Conservation (phyloP, 2,888 invertebrate species). For the Heteromurus nitidus region DNA sequence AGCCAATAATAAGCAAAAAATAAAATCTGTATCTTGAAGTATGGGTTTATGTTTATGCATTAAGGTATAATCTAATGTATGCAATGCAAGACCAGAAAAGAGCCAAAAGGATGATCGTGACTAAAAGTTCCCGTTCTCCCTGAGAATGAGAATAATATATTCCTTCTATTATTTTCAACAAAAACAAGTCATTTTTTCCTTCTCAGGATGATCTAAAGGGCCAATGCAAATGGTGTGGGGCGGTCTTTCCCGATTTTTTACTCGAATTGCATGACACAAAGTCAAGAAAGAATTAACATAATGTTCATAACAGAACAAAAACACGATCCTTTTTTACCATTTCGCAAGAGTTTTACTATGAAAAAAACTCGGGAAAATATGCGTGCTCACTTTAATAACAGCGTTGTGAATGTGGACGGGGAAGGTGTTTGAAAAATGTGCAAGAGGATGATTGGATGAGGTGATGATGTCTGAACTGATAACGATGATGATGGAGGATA, state of each 20-base stretch:
- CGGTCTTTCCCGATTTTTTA: conserved; percentile 59
- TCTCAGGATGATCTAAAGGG: conserved; percentile 8
- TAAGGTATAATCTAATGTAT: background rate
- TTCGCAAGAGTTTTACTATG: too few relatives aligned
- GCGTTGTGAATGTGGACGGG: too few relatives aligned
- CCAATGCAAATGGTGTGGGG: conserved; percentile 62
- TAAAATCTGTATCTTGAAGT: too few relatives aligned
- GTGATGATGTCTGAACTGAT: conserved; percentile 60
- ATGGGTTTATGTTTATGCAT: background rate
- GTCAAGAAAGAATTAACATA: background rate
- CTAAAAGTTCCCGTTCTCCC: conserved; percentile 48
- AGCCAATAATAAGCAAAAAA: conserved; percentile 33
- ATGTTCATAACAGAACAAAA: too few relatives aligned
- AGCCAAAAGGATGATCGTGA: conserved; percentile 29
- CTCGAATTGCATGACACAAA: conserved; percentile 35
- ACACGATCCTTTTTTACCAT: conserved; percentile 5
- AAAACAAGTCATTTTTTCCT: background rate
- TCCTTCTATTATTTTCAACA: conserved; percentile 10
- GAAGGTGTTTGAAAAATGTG: too few relatives aligned
- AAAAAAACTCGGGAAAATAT: too few relatives aligned
- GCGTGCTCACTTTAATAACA: too few relatives aligned
- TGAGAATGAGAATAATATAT: background rate
- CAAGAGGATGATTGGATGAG: too few relatives aligned
- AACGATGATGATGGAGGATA: conserved; percentile 20
- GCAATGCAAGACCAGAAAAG: background rate